Conservation (phyloP, 2,797 vertebrate genomes). For the Oreortyx pictus region DNA sequence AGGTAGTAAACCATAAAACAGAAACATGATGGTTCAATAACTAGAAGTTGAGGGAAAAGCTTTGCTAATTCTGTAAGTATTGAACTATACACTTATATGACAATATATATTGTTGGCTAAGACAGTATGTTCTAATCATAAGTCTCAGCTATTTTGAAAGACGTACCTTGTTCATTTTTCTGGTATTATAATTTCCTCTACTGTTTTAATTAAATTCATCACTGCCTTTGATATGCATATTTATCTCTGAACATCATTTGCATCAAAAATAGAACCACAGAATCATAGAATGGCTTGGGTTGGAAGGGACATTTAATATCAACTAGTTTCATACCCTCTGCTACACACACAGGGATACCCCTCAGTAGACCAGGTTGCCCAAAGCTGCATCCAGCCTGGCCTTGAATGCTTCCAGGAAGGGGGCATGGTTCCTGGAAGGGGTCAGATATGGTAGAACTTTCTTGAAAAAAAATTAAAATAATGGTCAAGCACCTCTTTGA, state of each 20-base stretch:
- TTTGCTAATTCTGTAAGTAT: neutral
- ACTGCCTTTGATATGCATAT: neutral
- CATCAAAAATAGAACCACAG: neutral
- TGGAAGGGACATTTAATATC: too few species aligned
- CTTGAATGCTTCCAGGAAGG: too few species aligned
- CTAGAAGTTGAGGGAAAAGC: neutral
- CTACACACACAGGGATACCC: too few species aligned
- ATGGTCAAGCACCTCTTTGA: neutral
- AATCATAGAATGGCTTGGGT: too few species aligned
- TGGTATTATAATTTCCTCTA: neutral
- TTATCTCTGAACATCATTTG: neutral
- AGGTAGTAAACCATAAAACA: neutral
- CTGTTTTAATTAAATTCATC: neutral
- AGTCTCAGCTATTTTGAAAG: neutral
- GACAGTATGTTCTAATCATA: neutral
- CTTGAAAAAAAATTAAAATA: neutral
- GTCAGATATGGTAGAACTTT: neutral
- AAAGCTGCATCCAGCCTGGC: too few species aligned
- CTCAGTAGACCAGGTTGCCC: too few species aligned
- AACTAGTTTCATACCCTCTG: too few species aligned
- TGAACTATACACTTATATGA: neutral
- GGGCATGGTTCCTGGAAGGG: too few species aligned
- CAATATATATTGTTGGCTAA: neutral
- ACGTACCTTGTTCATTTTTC: neutral
- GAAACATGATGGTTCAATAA: neutral